These are phyloP conservation scores for Eugnorisma glareosa DNA, from an alignment of 2,888 invertebrate genomes.

Conservation along the genomic window DNA sequence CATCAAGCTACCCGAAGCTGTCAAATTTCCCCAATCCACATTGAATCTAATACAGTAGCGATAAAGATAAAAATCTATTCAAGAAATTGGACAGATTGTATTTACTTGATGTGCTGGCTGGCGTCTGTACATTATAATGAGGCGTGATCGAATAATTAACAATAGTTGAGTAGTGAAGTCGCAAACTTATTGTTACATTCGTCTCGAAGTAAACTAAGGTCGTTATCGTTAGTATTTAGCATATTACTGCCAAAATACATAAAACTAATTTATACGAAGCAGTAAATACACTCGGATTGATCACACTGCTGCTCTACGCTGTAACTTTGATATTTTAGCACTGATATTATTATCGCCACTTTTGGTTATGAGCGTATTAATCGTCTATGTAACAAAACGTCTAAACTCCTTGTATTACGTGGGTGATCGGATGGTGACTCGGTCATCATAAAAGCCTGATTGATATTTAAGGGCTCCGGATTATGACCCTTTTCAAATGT, in stretches of 20 bases:
- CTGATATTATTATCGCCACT: slow-evolving; percentile 41
- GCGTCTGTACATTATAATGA: background rate
- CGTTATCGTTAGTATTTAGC: slow-evolving; percentile 63
- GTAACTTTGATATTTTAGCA: slow-evolving; percentile 61
- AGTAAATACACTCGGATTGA: slow-evolving; percentile 72
- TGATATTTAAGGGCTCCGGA: slow-evolving; percentile 16
- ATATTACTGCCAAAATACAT: slow-evolving; percentile 71
- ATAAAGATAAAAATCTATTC: no score
- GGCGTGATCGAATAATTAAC: slow-evolving; percentile 21
- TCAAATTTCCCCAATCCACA: no score
- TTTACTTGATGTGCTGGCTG: no score
- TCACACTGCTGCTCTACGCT: slow-evolving; percentile 63
- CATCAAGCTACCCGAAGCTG: no score
- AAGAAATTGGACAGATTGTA: no score
- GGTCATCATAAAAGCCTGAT: slow-evolving; percentile 39
- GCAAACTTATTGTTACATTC: slow-evolving; percentile 31
- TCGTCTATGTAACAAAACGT: slow-evolving; percentile 18
- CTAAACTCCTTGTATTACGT: slow-evolving; percentile 1
- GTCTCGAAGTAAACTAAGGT: slow-evolving; percentile 48
- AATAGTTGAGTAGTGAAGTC: slow-evolving; percentile 20
- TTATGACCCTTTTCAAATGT: slow-evolving; percentile 20
- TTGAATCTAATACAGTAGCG: no score
- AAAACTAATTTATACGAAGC: slow-evolving; percentile 74
- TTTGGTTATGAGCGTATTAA: slow-evolving; percentile 56
- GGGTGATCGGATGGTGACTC: slow-evolving; percentile 2